A percentile compares a stretch with the other conserved stretches of the same genome.
phyloP scores from a whole-genome alignment of 2,113 vertebrate genomes.

The Glareola pratincola region DNA sequence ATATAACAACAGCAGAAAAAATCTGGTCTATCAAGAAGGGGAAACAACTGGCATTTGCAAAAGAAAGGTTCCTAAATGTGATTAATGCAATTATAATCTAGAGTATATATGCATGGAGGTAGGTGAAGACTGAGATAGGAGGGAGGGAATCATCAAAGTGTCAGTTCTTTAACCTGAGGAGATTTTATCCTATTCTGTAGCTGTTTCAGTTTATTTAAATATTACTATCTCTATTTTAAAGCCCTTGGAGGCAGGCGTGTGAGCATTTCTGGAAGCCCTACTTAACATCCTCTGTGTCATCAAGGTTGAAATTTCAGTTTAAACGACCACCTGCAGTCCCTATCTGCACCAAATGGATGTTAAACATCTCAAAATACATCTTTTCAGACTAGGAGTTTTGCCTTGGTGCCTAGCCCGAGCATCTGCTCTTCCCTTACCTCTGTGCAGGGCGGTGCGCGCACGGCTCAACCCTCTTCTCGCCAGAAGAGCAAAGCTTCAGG shows the following conservation, averaged over 20 bases:
- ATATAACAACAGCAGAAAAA: neutral
- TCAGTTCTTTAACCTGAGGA: neutral
- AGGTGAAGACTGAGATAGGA: neutral
- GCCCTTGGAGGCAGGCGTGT: neutral
- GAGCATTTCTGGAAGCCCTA: neutral
- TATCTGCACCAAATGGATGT: neutral
- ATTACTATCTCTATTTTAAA: neutral
- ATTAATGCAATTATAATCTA: neutral
- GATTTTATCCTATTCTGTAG: neutral
- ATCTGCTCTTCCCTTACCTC: neutral
- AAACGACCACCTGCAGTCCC: neutral
- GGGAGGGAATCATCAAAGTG: neutral
- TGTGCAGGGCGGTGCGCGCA: rapidly evolving
- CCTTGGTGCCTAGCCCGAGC: neutral
- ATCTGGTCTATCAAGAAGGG: neutral
- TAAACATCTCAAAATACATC: neutral
- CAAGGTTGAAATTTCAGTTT: neutral
- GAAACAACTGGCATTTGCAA: neutral
- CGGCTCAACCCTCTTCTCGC: neutral
- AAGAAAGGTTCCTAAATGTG: neutral
- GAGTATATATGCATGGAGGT: neutral
- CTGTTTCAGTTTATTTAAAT: neutral
- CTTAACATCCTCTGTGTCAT: neutral
- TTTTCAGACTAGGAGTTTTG: neutral
- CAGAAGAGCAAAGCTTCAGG: neutral